phyloP scores from a whole-genome alignment of 2,797 vertebrate species.

The Sebastes nivosus region DNA sequence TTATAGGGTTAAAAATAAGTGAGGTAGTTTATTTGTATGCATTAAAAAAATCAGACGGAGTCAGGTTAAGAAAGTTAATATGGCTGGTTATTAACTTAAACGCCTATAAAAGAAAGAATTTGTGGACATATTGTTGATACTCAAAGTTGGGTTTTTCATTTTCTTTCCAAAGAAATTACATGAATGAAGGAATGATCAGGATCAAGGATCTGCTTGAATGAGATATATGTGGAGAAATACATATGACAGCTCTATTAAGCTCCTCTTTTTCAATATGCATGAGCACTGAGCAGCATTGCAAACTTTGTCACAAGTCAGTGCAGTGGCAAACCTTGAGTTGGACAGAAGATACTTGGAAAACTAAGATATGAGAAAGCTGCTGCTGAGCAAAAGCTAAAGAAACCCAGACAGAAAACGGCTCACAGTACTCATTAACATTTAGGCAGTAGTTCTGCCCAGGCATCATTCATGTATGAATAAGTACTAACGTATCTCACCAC shows the following conservation, averaged over 20 bases:
- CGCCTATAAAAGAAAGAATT: background rate
- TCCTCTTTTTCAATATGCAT: background rate
- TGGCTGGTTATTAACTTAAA: background rate
- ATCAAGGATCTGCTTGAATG: too few species aligned
- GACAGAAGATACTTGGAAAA: constrained; percentile 4
- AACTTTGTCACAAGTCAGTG: background rate
- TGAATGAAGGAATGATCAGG: too few species aligned
- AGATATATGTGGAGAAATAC: background rate
- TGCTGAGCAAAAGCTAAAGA: constrained; percentile 2
- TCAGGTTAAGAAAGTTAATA: background rate
- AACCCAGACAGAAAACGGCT: constrained; percentile 19
- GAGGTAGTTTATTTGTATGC: background rate
- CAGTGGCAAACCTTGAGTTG: background rate
- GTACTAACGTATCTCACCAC: constrained; percentile 29
- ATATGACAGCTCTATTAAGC: background rate
- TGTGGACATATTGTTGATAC: background rate
- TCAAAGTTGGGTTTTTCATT: background rate
- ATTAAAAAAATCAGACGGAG: background rate
- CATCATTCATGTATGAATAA: constrained; percentile 49
- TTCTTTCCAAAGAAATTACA: background rate
- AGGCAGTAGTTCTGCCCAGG: constrained; percentile 18
- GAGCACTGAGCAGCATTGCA: background rate
- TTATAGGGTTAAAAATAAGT: background rate
- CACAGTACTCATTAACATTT: constrained; percentile 39
- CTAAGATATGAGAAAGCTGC: constrained; percentile 3